phyloP scores from a whole-genome alignment of 1,140 invertebrate genomes.

The Eufriesea mexicana region DNA sequence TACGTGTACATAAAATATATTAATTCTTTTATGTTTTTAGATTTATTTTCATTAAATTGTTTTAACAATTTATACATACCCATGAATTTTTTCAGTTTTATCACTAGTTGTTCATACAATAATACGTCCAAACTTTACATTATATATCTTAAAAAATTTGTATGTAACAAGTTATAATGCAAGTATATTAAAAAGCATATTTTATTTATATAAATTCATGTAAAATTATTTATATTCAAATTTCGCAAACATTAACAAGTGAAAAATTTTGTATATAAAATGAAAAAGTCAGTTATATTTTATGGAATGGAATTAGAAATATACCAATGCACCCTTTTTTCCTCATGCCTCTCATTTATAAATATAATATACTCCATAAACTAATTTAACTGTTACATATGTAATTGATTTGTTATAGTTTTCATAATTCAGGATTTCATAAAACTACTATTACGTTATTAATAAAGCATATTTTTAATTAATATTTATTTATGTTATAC shows the following conservation, averaged over 20 bases:
- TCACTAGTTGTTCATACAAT: not conserved
- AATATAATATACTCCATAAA: not conserved
- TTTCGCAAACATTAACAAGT: not conserved
- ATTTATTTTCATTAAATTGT: not conserved
- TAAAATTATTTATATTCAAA: not conserved
- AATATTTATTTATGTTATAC: not conserved
- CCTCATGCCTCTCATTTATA: conserved; percentile 31
- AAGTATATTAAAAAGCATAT: not conserved
- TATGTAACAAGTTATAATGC: not conserved
- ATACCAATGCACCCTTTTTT: conserved; percentile 55
- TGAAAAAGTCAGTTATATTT: not conserved
- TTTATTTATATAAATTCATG: not conserved
- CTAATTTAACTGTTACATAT: conserved; percentile 7
- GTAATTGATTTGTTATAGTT: not conserved
- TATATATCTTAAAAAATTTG: not conserved
- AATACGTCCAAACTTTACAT: not conserved
- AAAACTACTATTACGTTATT: not conserved
- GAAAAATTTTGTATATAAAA: not conserved
- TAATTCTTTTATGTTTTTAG: not conserved
- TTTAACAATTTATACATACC: not conserved
- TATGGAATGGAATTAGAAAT: conserved; percentile 28
- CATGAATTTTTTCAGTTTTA: not conserved
- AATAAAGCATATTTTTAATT: not conserved
- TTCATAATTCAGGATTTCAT: not conserved
- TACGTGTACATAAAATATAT: not conserved